Conservation (phyloP, 2,797 vertebrate species). For the Picus viridis region DNA sequence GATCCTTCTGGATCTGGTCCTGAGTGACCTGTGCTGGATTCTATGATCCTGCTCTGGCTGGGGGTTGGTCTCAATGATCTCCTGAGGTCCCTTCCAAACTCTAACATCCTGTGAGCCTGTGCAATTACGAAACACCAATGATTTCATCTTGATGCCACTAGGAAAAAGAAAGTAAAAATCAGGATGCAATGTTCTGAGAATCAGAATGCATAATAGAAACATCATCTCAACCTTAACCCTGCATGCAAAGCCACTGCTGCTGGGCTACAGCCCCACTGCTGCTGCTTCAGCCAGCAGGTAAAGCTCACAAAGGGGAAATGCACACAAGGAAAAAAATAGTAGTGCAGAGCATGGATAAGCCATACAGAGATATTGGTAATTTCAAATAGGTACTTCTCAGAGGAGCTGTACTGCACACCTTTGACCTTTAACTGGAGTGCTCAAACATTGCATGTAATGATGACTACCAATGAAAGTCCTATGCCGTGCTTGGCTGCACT, state of each 20-base stretch:
- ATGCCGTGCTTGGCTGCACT: conserved; percentile 84
- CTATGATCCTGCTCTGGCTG: no score
- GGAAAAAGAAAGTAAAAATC: not conserved
- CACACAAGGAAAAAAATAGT: fast-evolving
- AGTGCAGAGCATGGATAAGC: conserved; percentile 12
- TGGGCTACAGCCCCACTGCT: not conserved
- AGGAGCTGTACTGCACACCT: conserved; percentile 75
- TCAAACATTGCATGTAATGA: conserved; percentile 80
- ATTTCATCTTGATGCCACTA: conserved; percentile 7
- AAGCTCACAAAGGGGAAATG: not conserved
- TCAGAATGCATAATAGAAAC: not conserved
- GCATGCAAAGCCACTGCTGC: not conserved
- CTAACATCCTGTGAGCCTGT: no score
- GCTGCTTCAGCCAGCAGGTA: not conserved
- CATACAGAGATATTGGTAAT: conserved; percentile 56
- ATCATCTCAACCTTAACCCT: not conserved
- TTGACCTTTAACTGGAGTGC: conserved; percentile 80
- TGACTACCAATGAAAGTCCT: conserved; percentile 82
- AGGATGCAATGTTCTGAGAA: not conserved
- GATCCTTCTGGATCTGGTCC: no score
- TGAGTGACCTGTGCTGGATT: no score
- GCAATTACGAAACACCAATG: not conserved
- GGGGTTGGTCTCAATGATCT: no score
- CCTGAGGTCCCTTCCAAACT: no score
- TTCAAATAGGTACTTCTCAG: conserved; percentile 70